These are phyloP conservation scores for Emydura subglobosa DNA, from an alignment of 2,113 vertebrate species.

Conservation along the genomic window DNA sequence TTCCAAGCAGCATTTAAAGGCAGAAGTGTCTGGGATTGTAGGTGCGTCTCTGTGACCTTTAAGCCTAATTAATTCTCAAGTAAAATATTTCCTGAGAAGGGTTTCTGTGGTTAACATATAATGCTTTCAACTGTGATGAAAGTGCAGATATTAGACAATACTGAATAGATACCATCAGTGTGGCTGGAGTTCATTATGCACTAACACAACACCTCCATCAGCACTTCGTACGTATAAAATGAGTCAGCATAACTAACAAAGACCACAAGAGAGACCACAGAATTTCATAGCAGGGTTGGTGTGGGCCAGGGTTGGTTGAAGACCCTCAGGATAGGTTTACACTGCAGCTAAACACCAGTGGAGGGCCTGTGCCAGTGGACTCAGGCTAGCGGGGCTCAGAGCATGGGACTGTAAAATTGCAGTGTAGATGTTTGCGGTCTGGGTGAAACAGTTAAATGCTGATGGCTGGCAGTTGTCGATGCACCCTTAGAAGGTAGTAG, in stretches of 20 bases:
- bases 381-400: background rate
- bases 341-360: background rate
- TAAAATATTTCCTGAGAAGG: background rate
- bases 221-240: background rate
- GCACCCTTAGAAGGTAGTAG: too few relatives aligned
- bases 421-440: background rate
- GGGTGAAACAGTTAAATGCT: background rate
- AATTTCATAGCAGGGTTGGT: accelerated
- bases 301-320: accelerated
- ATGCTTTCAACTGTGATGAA: accelerated
- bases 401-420: background rate
- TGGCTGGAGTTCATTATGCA: constrained; percentile 1
- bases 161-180: background rate
- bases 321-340: background rate
- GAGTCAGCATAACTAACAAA: background rate
- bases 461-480: too few relatives aligned
- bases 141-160: accelerated
- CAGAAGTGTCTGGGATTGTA: background rate
- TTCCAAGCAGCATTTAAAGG: background rate
- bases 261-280: background rate
- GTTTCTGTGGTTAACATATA: background rate
- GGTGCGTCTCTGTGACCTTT: background rate
- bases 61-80: background rate
- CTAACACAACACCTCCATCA: constrained; percentile 9
- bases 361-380: background rate